Conservation (phyloP, 2,113 vertebrate species). For the Varanus salvator region DNA sequence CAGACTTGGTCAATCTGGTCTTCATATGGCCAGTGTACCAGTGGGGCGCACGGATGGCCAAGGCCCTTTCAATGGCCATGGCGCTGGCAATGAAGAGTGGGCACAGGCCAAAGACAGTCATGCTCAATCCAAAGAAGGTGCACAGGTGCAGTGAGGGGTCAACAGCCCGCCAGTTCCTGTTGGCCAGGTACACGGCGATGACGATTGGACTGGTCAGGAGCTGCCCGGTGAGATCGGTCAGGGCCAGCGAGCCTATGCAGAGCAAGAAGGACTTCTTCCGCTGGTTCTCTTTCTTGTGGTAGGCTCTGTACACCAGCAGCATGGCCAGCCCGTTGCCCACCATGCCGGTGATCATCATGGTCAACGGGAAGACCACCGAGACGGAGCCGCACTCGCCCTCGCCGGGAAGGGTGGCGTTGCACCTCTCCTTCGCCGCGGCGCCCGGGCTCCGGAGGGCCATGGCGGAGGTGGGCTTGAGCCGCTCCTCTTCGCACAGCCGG, state of each 20-base stretch:
- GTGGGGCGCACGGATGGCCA: constrained; percentile 92
- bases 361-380: constrained; percentile 89
- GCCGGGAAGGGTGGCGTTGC: constrained; percentile 56
- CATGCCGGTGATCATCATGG: constrained; percentile 93
- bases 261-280: constrained; percentile 91
- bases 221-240: constrained; percentile 92
- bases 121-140: constrained; percentile 91
- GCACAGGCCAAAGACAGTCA: constrained; percentile 94
- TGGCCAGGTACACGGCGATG: constrained; percentile 89
- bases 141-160: constrained; percentile 88
- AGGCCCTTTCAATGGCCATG: constrained; percentile 91
- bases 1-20: constrained; percentile 81
- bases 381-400: constrained; percentile 77
- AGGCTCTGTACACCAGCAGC: constrained; percentile 86
- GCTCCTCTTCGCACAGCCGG: constrained; percentile 11
- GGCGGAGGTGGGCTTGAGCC: constrained; percentile 35
- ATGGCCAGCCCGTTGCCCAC: constrained; percentile 93
- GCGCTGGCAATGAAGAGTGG: constrained; percentile 91
- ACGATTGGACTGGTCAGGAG: constrained; percentile 93
- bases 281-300: constrained; percentile 86
- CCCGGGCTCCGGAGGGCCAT: constrained; percentile 52
- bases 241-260: constrained; percentile 92
- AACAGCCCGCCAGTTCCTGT: constrained; percentile 80
- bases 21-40: constrained; percentile 94
- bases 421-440: constrained; percentile 49